Percentiles rank a stretch among this genome's conserved stretches.
phyloP scores from a whole-genome alignment of 2,797 vertebrate genomes.

The Halcyon chelicuti region DNA sequence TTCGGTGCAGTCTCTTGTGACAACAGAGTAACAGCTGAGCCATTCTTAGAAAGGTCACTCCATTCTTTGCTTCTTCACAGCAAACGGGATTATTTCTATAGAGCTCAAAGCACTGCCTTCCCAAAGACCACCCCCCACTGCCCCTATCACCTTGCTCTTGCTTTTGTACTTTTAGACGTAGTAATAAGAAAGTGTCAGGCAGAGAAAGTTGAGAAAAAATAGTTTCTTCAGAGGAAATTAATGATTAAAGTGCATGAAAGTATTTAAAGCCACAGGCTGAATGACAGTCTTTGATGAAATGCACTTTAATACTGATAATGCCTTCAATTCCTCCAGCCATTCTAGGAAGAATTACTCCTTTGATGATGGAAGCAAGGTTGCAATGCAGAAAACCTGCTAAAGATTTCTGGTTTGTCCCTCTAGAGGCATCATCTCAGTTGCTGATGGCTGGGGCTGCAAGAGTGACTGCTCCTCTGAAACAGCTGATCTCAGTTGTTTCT shows the following conservation, averaged over 20 bases:
- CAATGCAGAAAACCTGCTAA: background rate
- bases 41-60: background rate
- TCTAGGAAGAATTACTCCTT: background rate
- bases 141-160: background rate
- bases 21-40: background rate
- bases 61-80: background rate
- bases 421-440: conserved; percentile 48
- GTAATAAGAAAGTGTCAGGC: background rate
- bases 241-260: conserved; percentile 28
- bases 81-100: background rate
- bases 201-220: conserved; percentile 15
- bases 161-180: background rate
- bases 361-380: background rate
- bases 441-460: conserved; percentile 11
- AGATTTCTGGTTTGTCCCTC: conserved; percentile 1
- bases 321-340: background rate
- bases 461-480: conserved; percentile 53
- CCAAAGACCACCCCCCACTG: background rate
- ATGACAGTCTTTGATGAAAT: background rate
- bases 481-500: background rate
- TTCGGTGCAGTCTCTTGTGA: background rate
- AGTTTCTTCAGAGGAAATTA: conserved; percentile 32
- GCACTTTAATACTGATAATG: background rate
- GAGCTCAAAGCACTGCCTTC: background rate
- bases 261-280: conserved; percentile 27